Evolutionary conservation across 2,113 vertebrate genomes (phyloP), one percentile per base, ranked within the genome.

Genomic region (Amphiprion ocellaris): DNA sequence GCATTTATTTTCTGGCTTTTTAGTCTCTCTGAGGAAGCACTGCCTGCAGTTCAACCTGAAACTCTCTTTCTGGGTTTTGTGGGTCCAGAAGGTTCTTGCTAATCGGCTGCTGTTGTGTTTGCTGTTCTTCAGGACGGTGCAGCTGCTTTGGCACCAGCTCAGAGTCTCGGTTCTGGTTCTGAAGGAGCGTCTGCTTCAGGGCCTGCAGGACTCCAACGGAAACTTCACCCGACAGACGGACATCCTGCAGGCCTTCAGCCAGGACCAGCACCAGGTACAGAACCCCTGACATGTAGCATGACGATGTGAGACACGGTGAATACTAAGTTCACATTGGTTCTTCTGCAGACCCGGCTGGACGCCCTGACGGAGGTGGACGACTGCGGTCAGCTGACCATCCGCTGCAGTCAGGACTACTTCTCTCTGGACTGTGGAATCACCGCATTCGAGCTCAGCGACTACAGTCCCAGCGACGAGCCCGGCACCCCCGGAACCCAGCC

Each of bases 401-500:
- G 97, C 94, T 99, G 98, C 92, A 98, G 97, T 86, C 97, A 96
- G 84, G 97, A 99, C 92, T 99, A 99, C 88, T 96, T 99, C 87
- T 99, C 98, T 19, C 81, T 99, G 79, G 98, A 99, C 92, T 99
- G 98, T 61, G 98, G 98, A 11, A 99, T 99, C 92, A 99, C 98
- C 21, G 98, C 98, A 55, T 99, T 96, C 61, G 98, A 99, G 84
- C 93, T 99, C 28, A 97, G 96, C 15, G 98, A 98, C 93, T 99
- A 98, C 78, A 99, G 98, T 89, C 98, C 98, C 17, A 94, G 96
- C 26, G 97, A 99, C 46, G 97, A 97, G 80, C 94, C 59, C 14
- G 95, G 92, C 84, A 86, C 82, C 77, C 94, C 23, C 81, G 83
- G 88, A 90, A 41, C 87, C 83, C 91, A 94, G 84, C 62, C 73